Evolutionary conservation across 2,113 vertebrate species (phyloP).

Genomic region (Sialia sialis): DNA sequence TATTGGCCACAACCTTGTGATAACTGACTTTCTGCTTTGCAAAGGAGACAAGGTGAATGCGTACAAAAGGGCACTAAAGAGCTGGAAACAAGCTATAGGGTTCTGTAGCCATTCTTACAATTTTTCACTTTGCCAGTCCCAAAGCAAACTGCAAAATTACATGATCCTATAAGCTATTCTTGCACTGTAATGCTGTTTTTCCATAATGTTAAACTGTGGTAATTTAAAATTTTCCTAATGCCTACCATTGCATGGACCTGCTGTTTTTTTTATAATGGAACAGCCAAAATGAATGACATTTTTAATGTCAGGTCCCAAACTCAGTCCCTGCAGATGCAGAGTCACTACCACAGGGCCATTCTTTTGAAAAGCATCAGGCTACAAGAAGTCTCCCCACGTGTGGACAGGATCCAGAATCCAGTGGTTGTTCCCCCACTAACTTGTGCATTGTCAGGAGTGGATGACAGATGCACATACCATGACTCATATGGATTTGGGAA

Average conservation of each 20-base stretch:
- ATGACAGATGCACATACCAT: not conserved
- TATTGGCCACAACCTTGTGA: fast-evolving
- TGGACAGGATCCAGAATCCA: not conserved
- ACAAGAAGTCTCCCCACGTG: not conserved
- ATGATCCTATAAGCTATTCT: not conserved
- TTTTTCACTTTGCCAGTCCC: not conserved
- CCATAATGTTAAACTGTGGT: not conserved
- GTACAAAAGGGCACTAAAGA: not conserved
- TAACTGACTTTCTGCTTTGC: not conserved
- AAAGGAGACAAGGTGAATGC: fast-evolving
- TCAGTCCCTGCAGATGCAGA: not conserved
- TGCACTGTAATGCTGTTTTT: not conserved
- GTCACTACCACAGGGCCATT: not conserved
- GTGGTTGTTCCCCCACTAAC: not conserved
- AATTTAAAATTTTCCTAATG: not conserved
- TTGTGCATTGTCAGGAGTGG: not conserved
- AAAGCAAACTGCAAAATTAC: not conserved
- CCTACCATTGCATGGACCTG: not conserved
- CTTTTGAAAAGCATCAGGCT: not conserved
- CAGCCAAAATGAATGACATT: not conserved
- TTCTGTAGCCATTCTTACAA: not conserved
- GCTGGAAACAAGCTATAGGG: not conserved
- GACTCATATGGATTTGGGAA: not conserved
- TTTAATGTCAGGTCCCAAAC: not conserved
- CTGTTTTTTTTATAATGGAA: not conserved